Conservation (phyloP, 2,888 invertebrate species). For the Drosophila fungiperda region DNA sequence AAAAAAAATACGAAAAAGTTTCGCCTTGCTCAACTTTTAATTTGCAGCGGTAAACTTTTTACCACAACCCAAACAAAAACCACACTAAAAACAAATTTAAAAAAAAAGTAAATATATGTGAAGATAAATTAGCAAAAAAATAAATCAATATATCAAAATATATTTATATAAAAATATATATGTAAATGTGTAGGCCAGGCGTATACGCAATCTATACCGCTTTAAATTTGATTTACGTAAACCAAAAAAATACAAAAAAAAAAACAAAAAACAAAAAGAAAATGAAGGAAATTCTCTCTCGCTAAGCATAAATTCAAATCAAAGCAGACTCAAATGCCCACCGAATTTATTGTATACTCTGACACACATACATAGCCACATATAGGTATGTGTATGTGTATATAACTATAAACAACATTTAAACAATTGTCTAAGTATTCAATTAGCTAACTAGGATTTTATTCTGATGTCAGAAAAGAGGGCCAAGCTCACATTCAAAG, state of each 20-base stretch:
- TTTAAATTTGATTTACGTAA: constrained; percentile 43
- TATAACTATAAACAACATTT: constrained; percentile 24
- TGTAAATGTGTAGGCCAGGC: constrained; percentile 35
- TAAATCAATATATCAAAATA: constrained; percentile 20
- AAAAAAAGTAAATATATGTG: constrained; percentile 4
- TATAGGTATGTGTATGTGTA: constrained; percentile 20
- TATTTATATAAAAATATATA: constrained; percentile 8
- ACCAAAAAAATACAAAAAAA: background rate
- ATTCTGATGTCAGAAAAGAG: constrained; percentile 9
- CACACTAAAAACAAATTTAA: constrained; percentile 16
- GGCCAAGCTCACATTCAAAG: background rate
- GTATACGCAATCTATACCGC: constrained; percentile 60
- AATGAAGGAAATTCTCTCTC: constrained; percentile 11
- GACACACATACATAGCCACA: constrained; percentile 2
- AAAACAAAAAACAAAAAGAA: background rate
- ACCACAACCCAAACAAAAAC: constrained; percentile 24
- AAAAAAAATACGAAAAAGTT: constrained; percentile 34
- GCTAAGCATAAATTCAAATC: constrained; percentile 51
- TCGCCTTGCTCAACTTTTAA: constrained; percentile 61
- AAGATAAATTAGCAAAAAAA: constrained; percentile 7
- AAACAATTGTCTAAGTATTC: constrained; percentile 26
- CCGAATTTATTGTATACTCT: constrained; percentile 75
- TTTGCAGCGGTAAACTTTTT: constrained; percentile 48
- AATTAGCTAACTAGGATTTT: constrained; percentile 31
- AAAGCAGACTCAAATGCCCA: constrained; percentile 71